Percentiles rank a stretch among this genome's conserved stretches.
Conservation (phyloP, 2,797 vertebrate species). For the Periophthalmus magnuspinnatus region DNA sequence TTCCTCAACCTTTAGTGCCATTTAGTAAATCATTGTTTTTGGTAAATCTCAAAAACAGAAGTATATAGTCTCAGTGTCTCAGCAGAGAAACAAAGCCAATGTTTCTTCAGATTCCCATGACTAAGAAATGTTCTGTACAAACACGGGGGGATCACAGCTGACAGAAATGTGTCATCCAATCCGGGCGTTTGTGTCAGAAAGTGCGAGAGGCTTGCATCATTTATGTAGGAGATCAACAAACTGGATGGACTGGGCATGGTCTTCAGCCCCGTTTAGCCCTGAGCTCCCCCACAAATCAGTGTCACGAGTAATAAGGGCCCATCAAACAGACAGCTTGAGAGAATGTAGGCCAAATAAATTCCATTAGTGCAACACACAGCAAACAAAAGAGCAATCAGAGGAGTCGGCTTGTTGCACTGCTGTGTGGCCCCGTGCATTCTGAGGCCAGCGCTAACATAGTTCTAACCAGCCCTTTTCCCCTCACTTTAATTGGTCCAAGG, state of each 20-base stretch:
- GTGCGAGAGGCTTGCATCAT: neutral
- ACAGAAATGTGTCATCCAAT: conserved; percentile 9
- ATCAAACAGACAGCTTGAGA: conserved; percentile 62
- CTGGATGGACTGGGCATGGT: conserved; percentile 38
- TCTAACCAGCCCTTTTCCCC: conserved; percentile 61
- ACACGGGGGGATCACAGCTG: neutral
- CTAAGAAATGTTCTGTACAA: neutral
- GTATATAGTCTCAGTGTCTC: neutral
- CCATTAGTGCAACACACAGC: conserved; percentile 69
- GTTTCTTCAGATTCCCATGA: neutral
- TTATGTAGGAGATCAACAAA: conserved; percentile 36
- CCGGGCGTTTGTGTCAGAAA: neutral
- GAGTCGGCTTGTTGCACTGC: conserved; percentile 36
- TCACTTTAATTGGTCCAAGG: conserved; percentile 72
- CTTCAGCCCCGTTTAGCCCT: conserved; percentile 60
- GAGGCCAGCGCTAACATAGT: conserved; percentile 35
- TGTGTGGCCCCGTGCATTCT: conserved; percentile 38
- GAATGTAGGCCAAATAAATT: conserved; percentile 72
- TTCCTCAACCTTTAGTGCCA: no score
- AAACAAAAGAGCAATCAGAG: conserved; percentile 72
- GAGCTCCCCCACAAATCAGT: conserved; percentile 50
- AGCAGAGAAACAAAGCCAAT: neutral
- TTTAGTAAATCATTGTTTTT: no score
- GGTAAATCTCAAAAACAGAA: no score
- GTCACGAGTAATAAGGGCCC: conserved; percentile 63